These are phyloP conservation scores for Panthera leo DNA, from an alignment of 2,113 vertebrate genomes.

Conservation along the genomic window DNA sequence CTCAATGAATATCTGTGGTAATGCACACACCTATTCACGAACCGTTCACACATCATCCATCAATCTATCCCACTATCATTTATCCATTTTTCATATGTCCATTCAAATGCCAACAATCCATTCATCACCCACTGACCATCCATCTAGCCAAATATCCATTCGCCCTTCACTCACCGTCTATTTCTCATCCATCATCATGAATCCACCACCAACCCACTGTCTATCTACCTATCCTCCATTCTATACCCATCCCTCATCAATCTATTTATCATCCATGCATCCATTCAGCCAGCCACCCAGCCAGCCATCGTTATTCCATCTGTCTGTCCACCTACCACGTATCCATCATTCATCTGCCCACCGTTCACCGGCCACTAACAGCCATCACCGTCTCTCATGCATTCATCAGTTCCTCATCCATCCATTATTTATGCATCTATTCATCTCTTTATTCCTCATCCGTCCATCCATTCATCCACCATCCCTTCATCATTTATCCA, in stretches of 20 bases:
- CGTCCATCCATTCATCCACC: not conserved
- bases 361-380: not conserved
- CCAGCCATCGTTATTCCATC: not conserved
- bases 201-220: not conserved
- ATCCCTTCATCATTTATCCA: not conserved
- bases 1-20: not conserved
- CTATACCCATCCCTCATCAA: not conserved
- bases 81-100: not conserved
- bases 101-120: constrained; percentile 7
- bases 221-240: not conserved
- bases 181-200: not conserved
- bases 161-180: not conserved
- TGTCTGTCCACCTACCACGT: not conserved
- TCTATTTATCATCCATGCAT: not conserved
- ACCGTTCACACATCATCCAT: not conserved
- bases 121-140: not conserved
- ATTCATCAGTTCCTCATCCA: not conserved
- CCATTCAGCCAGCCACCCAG: not conserved
- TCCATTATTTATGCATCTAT: not conserved
- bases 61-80: not conserved
- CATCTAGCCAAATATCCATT: not conserved
- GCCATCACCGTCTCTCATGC: not conserved
- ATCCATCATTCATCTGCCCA: not conserved
- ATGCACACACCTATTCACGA: not conserved
- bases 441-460: not conserved